Percentiles rank a stretch among this genome's conserved stretches.
These are phyloP conservation scores for Agrochola lychnidis DNA, from an alignment of 2,888 invertebrate genomes.

Conservation along the genomic window DNA sequence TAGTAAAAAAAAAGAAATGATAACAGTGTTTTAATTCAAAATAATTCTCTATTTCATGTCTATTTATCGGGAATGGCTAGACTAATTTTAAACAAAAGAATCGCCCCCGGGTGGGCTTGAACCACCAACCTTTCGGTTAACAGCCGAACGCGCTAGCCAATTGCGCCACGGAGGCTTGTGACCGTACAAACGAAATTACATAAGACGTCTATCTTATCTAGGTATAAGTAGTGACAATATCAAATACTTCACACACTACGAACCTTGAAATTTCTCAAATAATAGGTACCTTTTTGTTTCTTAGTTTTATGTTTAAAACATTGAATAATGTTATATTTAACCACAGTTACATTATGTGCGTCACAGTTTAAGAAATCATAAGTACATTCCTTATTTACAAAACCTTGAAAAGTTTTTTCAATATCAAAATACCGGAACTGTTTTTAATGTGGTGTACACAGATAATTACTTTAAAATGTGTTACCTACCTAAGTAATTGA, in stretches of 20 bases:
- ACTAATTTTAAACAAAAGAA: conserved; percentile 71
- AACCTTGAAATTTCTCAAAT: conserved; percentile 16
- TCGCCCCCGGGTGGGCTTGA: conserved; percentile 99
- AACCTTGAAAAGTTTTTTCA: neutral
- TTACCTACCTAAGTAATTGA: neutral
- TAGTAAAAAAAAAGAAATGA: neutral
- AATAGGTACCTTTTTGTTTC: conserved; percentile 4
- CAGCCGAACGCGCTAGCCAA: conserved; percentile 99
- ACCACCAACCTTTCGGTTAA: conserved; percentile 99
- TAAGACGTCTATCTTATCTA: neutral
- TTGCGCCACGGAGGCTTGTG: conserved; percentile 96
- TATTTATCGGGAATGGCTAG: neutral
- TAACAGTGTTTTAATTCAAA: neutral
- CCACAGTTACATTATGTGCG: too few species aligned
- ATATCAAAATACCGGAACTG: neutral
- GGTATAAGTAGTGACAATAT: neutral
- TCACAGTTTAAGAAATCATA: neutral
- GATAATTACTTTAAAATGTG: neutral
- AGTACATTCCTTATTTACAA: neutral
- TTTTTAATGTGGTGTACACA: neutral
- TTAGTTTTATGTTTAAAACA: neutral
- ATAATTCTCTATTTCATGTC: neutral
- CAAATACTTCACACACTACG: neutral
- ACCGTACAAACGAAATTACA: neutral
- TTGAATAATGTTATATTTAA: neutral